Evolutionary conservation across 2,113 vertebrate genomes (phyloP), one percentile per base, ranked within the genome.

Genomic region (Pterocles gutturalis): DNA sequence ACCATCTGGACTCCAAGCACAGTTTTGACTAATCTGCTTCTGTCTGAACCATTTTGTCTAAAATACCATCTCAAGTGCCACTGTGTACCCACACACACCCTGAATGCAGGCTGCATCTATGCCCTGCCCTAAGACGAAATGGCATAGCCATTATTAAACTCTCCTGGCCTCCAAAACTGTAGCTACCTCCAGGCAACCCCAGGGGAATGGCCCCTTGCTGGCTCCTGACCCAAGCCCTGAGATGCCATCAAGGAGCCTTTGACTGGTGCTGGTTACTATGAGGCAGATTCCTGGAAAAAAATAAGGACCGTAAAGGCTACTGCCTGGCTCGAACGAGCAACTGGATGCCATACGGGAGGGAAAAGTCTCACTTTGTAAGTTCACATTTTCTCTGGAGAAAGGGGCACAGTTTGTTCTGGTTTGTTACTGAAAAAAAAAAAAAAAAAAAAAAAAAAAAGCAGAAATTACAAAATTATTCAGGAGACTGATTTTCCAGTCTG

Each of bases 351-450:
- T 24, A 22, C 24, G 26, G 24, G 28, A 90, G 11, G 38, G 76
- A 55, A 53, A 94, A 64, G 48, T 33, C 25, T 70, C 34, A 48
- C 34, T 93, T 87, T 38, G 36, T 87, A 83, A 61, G 34, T 83
- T 83, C 51, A 19, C 9, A 19, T 88, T 93, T 93, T 73, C 62
- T 83, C 76, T 73, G 24, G 80, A 67, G 41, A 29, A 93, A 81
- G 31, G 24, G 94, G 55, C 26, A 94, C 58, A 65, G 58, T 81
- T 94, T 84, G n/a, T 92, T 94, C 80, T 95, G 43, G 11, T 89
- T 87, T 84, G 80, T 83, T 89, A 49, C 85, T 70, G 24, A 58
- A 65, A 78, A 41, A 58, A 76, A 64, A 57, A 64, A 76, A 48
- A 25, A 61, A 48, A 25, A 61, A 64, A 78, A 45, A 29, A 62